Evolutionary conservation across 2,113 vertebrate genomes (phyloP).

Genomic region (Geococcyx californianus): DNA sequence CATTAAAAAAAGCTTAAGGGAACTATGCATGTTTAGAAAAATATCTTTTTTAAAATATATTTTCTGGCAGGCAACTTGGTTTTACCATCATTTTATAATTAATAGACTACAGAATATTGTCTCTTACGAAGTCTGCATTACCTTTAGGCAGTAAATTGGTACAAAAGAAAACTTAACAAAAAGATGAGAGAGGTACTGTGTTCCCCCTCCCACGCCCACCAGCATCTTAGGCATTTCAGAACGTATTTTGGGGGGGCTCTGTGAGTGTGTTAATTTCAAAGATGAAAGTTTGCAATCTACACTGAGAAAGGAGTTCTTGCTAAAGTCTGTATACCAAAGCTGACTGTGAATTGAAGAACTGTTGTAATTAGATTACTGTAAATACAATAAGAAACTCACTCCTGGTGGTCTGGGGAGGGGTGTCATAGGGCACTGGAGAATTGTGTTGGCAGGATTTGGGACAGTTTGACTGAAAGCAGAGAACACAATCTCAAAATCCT

Average conservation of each 20-base stretch:
- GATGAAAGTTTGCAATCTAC: constrained; percentile 68
- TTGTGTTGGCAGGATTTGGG: constrained; percentile 75
- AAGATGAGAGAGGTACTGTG: neutral
- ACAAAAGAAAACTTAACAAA: constrained; percentile 19
- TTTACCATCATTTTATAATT: neutral
- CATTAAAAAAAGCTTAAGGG: neutral
- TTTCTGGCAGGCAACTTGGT: neutral
- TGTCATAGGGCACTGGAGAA: constrained; percentile 69
- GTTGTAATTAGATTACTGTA: constrained; percentile 90
- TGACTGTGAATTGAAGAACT: constrained; percentile 71
- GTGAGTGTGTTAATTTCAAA: constrained; percentile 73
- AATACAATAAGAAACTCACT: constrained; percentile 84
- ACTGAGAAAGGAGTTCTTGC: constrained; percentile 38
- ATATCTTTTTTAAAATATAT: neutral
- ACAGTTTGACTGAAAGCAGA: constrained; percentile 75
- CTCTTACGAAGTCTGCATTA: neutral
- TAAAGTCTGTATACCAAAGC: constrained; percentile 75
- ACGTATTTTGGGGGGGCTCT: neutral
- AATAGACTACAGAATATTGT: neutral
- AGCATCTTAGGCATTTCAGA: constrained; percentile 29
- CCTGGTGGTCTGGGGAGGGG: constrained; percentile 82
- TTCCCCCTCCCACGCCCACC: no score
- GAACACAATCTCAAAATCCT: constrained; percentile 77
- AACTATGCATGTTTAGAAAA: neutral
- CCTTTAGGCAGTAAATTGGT: neutral